These are phyloP conservation scores for Brachionus calyciflorus DNA, from an alignment of 1,140 invertebrate genomes.

Conservation along the genomic window DNA sequence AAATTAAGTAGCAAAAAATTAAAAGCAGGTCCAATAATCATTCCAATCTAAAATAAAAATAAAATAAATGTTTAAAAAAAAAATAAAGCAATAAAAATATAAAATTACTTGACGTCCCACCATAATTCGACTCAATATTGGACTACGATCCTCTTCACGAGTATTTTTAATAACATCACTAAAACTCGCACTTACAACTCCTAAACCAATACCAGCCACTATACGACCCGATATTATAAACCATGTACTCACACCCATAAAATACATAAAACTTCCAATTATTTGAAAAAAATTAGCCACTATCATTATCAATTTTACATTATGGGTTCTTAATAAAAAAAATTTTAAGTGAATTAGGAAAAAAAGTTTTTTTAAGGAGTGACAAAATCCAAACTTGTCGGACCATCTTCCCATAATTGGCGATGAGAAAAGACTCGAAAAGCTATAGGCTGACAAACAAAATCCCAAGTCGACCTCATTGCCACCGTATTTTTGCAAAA, in stretches of 20 bases:
- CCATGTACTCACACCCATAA: constrained; percentile 48
- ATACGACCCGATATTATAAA: constrained; percentile 49
- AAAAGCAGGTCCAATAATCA: constrained; percentile 51
- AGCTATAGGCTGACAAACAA: constrained; percentile 49
- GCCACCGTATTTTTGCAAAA: constrained; percentile 10
- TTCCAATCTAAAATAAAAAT: constrained; percentile 32
- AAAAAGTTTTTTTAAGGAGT: background rate
- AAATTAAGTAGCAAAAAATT: constrained; percentile 49
- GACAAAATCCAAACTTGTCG: constrained; percentile 48
- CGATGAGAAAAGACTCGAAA: constrained; percentile 50
- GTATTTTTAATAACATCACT: constrained; percentile 50
- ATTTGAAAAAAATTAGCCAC: constrained; percentile 51
- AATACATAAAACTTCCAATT: constrained; percentile 50
- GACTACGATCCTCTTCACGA: constrained; percentile 49
- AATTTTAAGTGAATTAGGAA: background rate
- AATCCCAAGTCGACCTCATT: constrained; percentile 48
- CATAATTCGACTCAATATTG: constrained; percentile 49
- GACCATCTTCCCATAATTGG: constrained; percentile 49
- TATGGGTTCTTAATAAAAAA: constrained; percentile 44
- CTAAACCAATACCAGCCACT: constrained; percentile 48
- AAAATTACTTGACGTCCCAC: constrained; percentile 51
- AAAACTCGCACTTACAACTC: constrained; percentile 15
- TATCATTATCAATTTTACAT: constrained; percentile 49
- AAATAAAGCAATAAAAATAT: constrained; percentile 54
- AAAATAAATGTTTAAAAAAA: background rate